These are phyloP conservation scores for Tonatia bakeri DNA, from an alignment of 2,113 vertebrate genomes.

Conservation along the genomic window DNA sequence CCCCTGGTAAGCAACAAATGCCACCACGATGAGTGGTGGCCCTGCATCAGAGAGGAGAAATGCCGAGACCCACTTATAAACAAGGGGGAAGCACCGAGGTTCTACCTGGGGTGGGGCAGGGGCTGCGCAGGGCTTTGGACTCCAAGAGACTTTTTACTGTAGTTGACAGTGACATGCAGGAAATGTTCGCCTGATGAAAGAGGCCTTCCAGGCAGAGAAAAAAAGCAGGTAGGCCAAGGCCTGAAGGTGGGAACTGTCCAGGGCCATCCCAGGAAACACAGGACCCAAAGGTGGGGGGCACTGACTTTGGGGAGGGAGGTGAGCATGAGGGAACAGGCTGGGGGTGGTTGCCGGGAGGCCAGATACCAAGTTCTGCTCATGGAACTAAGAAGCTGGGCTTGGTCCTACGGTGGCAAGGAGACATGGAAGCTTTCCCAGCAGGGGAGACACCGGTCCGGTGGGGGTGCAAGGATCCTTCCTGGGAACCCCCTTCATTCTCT, in stretches of 20 bases:
- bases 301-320: not conserved
- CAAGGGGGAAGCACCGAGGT: not conserved
- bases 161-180: not conserved
- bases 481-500: not conserved
- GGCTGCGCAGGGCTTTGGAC: not conserved
- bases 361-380: not conserved
- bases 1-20: not conserved
- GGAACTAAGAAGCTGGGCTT: not conserved
- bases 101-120: not conserved
- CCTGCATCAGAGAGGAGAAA: not conserved
- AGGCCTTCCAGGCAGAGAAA: not conserved
- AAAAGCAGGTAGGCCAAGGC: not conserved
- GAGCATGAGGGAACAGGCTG: not conserved
- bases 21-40: not conserved
- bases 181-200: not conserved
- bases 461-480: not conserved
- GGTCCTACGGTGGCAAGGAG: not conserved
- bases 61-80: fast-evolving
- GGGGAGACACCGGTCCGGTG: not conserved
- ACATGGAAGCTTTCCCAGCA: not conserved
- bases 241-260: not conserved
- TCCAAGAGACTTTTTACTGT: not conserved
- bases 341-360: not conserved
- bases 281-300: not conserved
- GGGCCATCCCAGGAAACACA: not conserved